Evolutionary conservation across 2,797 vertebrate genomes (phyloP).

Genomic region (Coccyzus lansbergi): DNA sequence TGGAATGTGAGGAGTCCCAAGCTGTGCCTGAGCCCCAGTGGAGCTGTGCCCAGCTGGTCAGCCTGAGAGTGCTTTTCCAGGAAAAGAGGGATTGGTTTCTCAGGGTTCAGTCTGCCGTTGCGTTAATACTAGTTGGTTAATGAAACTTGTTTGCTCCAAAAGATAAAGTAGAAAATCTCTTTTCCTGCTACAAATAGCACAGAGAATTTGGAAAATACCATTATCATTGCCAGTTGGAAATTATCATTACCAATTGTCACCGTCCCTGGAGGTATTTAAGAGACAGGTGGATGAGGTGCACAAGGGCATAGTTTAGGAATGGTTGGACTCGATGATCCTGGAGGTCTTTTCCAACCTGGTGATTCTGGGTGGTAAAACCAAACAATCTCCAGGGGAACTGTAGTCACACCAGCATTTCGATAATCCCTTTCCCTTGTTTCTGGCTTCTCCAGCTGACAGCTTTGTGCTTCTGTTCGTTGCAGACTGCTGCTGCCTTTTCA

Average conservation of each 20-base stretch:
- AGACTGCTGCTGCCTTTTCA: slow-evolving; percentile 79
- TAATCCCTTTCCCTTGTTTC: background rate
- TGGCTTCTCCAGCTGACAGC: background rate
- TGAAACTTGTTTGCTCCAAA: background rate
- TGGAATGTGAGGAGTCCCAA: background rate
- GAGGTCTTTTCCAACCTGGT: too few relatives aligned
- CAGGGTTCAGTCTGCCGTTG: background rate
- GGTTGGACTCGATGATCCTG: too few relatives aligned
- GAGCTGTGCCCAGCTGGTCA: background rate
- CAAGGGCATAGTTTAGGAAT: too few relatives aligned
- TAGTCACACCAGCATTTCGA: background rate
- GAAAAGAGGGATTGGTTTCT: background rate
- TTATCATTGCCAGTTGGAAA: too few relatives aligned
- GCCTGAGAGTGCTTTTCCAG: background rate
- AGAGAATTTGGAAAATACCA: background rate
- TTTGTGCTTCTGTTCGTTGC: background rate
- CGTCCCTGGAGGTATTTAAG: too few relatives aligned
- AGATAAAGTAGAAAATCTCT: background rate
- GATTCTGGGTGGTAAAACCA: background rate
- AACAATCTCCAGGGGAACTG: background rate
- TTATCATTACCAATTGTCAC: too few relatives aligned
- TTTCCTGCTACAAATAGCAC: background rate
- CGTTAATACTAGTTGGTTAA: background rate
- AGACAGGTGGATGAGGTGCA: too few relatives aligned
- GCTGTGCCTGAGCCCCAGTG: background rate